These are phyloP conservation scores for Rhinopithecus roxellana DNA, from an alignment of 2,113 vertebrate species.

Conservation along the genomic window DNA sequence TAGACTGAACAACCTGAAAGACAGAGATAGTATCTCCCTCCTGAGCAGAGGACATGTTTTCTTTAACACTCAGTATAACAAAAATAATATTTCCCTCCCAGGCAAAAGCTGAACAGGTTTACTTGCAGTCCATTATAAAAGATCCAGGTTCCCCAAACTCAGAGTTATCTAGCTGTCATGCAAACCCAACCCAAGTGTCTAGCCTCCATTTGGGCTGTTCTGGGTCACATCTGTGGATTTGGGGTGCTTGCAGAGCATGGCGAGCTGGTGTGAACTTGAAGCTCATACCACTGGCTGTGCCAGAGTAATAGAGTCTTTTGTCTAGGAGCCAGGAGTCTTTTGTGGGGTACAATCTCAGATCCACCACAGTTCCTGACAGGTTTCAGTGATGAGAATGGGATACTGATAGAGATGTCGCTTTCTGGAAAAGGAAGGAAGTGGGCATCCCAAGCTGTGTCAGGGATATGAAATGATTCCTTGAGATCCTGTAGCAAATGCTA, in stretches of 20 bases:
- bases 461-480: neutral
- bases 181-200: neutral
- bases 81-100: neutral
- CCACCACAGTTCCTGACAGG: neutral
- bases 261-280: neutral
- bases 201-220: neutral
- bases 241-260: neutral
- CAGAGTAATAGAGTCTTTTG: neutral
- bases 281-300: neutral
- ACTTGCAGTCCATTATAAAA: neutral
- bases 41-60: neutral
- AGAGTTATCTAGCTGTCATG: no score
- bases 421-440: neutral
- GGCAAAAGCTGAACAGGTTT: neutral
- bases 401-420: neutral
- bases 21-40: neutral
- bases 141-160: neutral
- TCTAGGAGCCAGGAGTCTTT: neutral
- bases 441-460: neutral
- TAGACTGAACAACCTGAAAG: neutral
- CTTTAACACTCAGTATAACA: neutral
- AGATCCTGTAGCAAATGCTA: neutral
- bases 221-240: neutral
- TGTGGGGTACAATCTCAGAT: neutral
- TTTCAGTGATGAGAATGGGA: neutral